These are phyloP conservation scores for Stomatorhinus ivindoensis DNA, from an alignment of 2,113 vertebrate species.

Conservation along the genomic window DNA sequence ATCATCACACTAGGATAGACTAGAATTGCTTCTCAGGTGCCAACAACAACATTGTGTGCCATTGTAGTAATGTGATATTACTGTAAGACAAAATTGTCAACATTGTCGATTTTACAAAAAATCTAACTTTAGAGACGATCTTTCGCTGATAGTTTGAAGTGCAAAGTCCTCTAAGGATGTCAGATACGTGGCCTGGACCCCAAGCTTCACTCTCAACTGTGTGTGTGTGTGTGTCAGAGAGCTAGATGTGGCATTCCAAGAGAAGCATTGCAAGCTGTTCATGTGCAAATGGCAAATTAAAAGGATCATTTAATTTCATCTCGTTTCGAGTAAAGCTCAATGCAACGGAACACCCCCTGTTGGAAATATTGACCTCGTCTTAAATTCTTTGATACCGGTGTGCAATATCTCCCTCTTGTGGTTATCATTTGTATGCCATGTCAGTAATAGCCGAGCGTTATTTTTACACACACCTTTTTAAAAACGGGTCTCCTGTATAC, in stretches of 20 bases:
- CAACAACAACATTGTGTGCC: not conserved
- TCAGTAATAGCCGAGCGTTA: not conserved
- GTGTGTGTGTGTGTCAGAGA: not conserved
- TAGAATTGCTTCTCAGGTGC: not conserved
- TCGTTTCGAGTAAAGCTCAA: not conserved
- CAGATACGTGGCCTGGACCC: not conserved
- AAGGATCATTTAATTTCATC: not conserved
- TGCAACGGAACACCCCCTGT: not conserved
- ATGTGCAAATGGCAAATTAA: not conserved
- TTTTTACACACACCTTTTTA: not conserved
- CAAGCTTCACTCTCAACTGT: not conserved
- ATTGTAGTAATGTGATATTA: not conserved
- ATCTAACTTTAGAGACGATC: not conserved
- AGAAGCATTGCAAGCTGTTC: not conserved
- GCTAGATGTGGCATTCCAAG: not conserved
- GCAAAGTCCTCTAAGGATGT: not conserved
- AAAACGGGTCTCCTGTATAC: not conserved
- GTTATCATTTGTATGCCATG: constrained; percentile 11
- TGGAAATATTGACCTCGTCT: not conserved
- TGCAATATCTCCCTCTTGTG: constrained; percentile 37
- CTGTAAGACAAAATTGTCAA: not conserved
- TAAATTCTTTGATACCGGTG: not conserved
- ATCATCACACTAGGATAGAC: not conserved
- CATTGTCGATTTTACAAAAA: not conserved
- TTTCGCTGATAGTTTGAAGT: not conserved